Evolutionary conservation across 2,888 invertebrate species (phyloP), one percentile per base, ranked within the genome.

Genomic region (Eurytoma adleriae): DNA sequence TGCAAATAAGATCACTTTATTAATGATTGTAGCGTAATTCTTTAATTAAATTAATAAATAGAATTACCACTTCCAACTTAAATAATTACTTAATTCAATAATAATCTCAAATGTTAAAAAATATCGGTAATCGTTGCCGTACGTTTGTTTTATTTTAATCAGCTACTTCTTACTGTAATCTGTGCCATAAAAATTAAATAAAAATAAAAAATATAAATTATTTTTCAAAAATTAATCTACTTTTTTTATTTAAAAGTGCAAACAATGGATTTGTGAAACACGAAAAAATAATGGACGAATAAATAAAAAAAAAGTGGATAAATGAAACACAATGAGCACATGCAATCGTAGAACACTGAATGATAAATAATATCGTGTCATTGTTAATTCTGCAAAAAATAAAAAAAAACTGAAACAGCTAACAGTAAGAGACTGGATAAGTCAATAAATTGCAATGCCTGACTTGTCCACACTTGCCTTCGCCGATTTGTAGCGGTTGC

Each of bases 401-500:
- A 40, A 40, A 7, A 40, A 10, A 40, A 40, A 40, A 40, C 10
- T 16, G 64, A 57, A 67, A 75, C 73, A 81, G 66, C 70, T 75
- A 75, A 71, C 61, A 74, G 61, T 81, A 78, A 74, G 67, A 78
- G 20, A 69, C 16, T 79, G 76, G 69, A 75, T 69, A 81, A 81
- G 72, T 81, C 68, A 72, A 79, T 72, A 68, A 81, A 67, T 82
- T 78, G 69, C 62, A 74, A 74, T 62, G 72, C 73, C 50, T 77
- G 73, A 74, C 56, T 77, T 74, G 85, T 88, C 86, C 88, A 87
- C 88, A 90, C 87, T 90, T 90, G 90, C 90, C 90, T 90, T 90
- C 85, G 88, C 89, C 90, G 89, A 90, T 89, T 87, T 85, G 84
- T 87, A 84, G 86, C 84, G 85, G 88, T 90, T 89, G 90, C 90